phyloP scores from a whole-genome alignment of 2,797 vertebrate genomes.

The Lacerta viridis region DNA sequence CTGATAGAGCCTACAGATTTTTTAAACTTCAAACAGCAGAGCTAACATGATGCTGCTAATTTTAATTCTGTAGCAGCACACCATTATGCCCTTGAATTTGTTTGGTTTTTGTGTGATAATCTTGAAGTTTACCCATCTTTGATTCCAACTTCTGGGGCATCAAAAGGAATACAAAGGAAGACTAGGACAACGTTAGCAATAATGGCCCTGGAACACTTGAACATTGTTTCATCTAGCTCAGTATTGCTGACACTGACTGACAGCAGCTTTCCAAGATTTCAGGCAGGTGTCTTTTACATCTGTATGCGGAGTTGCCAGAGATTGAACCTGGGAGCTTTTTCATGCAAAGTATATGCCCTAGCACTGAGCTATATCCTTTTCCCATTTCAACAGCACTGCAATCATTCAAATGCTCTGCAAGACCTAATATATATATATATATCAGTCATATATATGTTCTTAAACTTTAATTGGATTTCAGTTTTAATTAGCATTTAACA shows the following conservation, averaged over 20 bases:
- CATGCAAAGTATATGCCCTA: too few relatives aligned
- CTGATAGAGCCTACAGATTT: background rate
- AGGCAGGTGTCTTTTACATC: too few relatives aligned
- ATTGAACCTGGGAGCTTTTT: too few relatives aligned
- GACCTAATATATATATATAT: too few relatives aligned
- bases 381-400: background rate
- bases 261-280: too few relatives aligned
- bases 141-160: background rate
- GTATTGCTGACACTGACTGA: too few relatives aligned
- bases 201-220: background rate
- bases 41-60: background rate
- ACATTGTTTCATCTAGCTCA: too few relatives aligned
- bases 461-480: constrained; percentile 44
- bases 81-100: too few relatives aligned
- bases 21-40: background rate
- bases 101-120: background rate
- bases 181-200: background rate
- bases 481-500: constrained; percentile 28
- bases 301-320: too few relatives aligned
- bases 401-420: background rate
- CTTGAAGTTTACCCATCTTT: background rate
- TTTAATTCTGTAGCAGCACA: constrained; percentile 1
- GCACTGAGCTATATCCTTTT: too few relatives aligned
- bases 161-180: background rate
- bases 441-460: constrained; percentile 18